phyloP scores from a whole-genome alignment of 2,888 invertebrate genomes.

The Lithosia quadra region DNA sequence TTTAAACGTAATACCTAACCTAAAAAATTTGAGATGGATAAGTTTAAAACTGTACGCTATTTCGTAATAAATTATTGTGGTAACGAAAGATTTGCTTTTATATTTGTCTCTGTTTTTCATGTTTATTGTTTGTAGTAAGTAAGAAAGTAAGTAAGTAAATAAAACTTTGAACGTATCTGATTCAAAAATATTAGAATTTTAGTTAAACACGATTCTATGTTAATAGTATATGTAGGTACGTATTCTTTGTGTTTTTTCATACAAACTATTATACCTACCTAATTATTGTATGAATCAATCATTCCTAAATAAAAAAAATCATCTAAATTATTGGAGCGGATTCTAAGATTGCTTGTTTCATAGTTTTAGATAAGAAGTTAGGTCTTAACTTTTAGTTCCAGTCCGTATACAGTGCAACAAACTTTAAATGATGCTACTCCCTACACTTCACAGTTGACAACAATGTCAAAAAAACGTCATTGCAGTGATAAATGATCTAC shows the following conservation, averaged over 20 bases:
- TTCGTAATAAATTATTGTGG: no score
- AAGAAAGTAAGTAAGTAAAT: no score
- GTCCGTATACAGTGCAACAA: background rate
- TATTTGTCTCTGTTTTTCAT: no score
- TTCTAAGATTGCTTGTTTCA: background rate
- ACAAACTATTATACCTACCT: no score
- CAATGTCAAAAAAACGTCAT: conserved; percentile 44
- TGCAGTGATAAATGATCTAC: conserved; percentile 57
- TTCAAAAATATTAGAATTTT: no score
- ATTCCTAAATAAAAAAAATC: background rate
- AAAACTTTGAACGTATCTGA: no score
- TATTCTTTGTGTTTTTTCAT: background rate
- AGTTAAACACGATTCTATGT: background rate
- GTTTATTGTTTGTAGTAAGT: no score
- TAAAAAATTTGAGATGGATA: no score
- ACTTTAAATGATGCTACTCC: conserved; percentile 25
- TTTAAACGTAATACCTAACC: no score
- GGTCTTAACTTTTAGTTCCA: background rate
- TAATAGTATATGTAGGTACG: background rate
- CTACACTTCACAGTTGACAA: conserved; percentile 19
- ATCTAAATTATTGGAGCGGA: background rate
- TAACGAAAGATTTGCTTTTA: no score
- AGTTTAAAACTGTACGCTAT: no score
- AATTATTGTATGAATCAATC: background rate
- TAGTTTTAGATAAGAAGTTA: background rate